Evolutionary conservation across 2,797 vertebrate genomes (phyloP).

Genomic region (Enteromius unitaeniatus): DNA sequence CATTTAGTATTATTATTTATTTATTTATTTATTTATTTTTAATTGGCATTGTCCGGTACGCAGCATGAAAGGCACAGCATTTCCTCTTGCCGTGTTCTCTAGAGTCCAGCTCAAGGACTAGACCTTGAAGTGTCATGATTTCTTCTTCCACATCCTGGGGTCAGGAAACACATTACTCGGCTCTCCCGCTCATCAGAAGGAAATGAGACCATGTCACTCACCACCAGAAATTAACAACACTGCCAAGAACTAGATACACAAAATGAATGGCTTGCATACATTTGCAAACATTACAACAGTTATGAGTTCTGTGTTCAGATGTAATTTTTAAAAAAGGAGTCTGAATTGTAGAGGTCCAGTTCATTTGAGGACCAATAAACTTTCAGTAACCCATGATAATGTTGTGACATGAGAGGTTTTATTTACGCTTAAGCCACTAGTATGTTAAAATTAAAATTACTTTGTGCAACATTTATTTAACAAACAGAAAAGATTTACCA

Average conservation of each 20-base stretch:
- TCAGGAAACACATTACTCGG: slow-evolving; percentile 81
- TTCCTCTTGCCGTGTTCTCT: slow-evolving; percentile 68
- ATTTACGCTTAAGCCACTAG: background rate
- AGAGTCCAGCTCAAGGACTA: slow-evolving; percentile 75
- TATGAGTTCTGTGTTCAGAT: background rate
- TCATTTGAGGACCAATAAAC: slow-evolving; percentile 6
- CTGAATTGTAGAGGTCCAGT: background rate
- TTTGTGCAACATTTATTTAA: background rate
- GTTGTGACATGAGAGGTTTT: background rate
- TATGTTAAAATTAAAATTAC: background rate
- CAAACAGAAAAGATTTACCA: background rate
- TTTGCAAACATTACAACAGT: slow-evolving; percentile 1
- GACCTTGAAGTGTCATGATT: slow-evolving; percentile 80
- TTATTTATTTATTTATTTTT: slow-evolving; percentile 18
- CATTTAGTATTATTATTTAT: slow-evolving; percentile 34
- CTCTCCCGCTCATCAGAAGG: slow-evolving; percentile 74
- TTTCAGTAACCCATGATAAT: background rate
- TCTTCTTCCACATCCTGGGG: slow-evolving; percentile 76
- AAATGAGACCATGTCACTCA: slow-evolving; percentile 69
- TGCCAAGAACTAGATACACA: slow-evolving; percentile 49
- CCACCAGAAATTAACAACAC: slow-evolving; percentile 35
- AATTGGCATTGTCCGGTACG: slow-evolving; percentile 53
- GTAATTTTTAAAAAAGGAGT: background rate
- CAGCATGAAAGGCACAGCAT: slow-evolving; percentile 69
- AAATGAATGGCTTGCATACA: slow-evolving; percentile 8